These are phyloP conservation scores for Erpetoichthys calabaricus DNA, from an alignment of 2,797 vertebrate species.

Conservation along the genomic window DNA sequence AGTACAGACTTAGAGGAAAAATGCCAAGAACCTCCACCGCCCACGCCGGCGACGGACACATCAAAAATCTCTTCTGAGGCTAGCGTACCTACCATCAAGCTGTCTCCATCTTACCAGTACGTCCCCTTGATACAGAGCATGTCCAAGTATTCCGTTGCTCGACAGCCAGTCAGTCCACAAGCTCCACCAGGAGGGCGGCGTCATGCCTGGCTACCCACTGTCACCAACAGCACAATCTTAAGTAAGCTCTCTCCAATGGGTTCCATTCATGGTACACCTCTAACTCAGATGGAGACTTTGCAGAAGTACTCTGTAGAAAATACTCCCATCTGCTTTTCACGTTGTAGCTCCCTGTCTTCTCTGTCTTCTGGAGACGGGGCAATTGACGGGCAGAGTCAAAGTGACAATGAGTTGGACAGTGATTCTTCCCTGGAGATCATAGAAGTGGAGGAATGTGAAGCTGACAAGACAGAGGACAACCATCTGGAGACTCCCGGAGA, in stretches of 20 bases:
- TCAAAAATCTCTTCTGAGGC: slow-evolving; percentile 54
- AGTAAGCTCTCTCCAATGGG: slow-evolving; percentile 58
- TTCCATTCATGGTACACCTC: slow-evolving; percentile 39
- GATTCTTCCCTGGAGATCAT: slow-evolving; percentile 91
- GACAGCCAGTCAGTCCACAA: slow-evolving; percentile 46
- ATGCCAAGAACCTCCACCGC: slow-evolving; percentile 40
- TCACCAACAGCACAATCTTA: slow-evolving; percentile 55
- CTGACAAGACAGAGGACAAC: slow-evolving; percentile 38
- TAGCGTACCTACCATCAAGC: slow-evolving; percentile 74
- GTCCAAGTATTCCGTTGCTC: slow-evolving; percentile 40
- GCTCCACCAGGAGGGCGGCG: slow-evolving; percentile 54
- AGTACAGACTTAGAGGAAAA: slow-evolving; percentile 41
- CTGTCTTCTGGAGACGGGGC: slow-evolving; percentile 78
- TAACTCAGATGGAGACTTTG: slow-evolving; percentile 58
- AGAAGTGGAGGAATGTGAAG: slow-evolving; percentile 66
- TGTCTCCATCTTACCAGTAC: slow-evolving; percentile 88
- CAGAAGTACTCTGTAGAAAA: slow-evolving; percentile 82
- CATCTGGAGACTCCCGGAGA: slow-evolving; percentile 20
- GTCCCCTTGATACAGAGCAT: slow-evolving; percentile 66
- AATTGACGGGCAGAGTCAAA: slow-evolving; percentile 70
- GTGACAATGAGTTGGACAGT: slow-evolving; percentile 78
- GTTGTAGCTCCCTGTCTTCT: slow-evolving; percentile 89
- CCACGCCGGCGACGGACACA: slow-evolving; percentile 39
- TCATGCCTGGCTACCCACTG: slow-evolving; percentile 68
- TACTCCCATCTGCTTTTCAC: slow-evolving; percentile 83